Evolutionary conservation across 2,113 vertebrate species (phyloP).

Genomic region (Amphiprion ocellaris): DNA sequence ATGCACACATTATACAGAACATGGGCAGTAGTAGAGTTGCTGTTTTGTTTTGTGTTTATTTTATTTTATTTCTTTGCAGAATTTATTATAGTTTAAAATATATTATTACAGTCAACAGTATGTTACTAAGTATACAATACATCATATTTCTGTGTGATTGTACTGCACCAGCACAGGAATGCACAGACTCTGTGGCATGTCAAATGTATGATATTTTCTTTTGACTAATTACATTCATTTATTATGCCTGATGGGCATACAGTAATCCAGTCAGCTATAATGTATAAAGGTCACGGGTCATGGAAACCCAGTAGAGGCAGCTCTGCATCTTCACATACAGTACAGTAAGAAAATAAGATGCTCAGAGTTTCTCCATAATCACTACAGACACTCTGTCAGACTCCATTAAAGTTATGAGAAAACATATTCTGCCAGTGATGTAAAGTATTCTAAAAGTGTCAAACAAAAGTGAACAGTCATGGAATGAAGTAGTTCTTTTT

Average conservation of each 20-base stretch:
- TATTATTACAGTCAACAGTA: no score
- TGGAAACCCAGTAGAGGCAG: neutral
- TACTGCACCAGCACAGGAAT: no score
- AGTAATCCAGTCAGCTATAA: conserved; percentile 14
- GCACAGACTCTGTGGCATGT: neutral
- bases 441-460: neutral
- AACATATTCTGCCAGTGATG: neutral
- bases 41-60: no score
- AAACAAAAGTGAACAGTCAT: neutral
- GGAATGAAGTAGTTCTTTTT: neutral
- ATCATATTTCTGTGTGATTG: no score
- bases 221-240: conserved; percentile 17
- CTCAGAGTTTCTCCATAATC: conserved; percentile 32
- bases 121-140: no score
- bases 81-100: no score
- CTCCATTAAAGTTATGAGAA: neutral
- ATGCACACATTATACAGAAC: no score
- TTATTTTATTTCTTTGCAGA: no score
- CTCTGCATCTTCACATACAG: neutral
- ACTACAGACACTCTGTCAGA: conserved; percentile 12
- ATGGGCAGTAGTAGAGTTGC: no score
- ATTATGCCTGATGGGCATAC: conserved; percentile 13
- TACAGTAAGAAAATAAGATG: conserved; percentile 8
- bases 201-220: neutral
- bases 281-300: conserved; percentile 19